Evolutionary conservation across 2,113 vertebrate genomes (phyloP).

Genomic region (Tyto alba): DNA sequence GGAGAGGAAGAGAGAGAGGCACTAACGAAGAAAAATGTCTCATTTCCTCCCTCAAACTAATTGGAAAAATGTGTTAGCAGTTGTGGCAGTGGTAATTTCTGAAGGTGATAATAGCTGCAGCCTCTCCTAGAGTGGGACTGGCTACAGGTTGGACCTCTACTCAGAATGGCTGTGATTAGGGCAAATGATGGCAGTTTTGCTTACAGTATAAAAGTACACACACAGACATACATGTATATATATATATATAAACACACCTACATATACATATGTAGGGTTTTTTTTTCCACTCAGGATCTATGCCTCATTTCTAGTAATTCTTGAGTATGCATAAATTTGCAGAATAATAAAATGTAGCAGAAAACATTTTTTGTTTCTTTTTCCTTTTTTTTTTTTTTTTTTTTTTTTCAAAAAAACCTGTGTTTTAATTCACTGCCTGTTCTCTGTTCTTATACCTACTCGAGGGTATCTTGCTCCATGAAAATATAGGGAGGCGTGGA

Average conservation of each 20-base stretch:
- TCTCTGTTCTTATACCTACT: not conserved
- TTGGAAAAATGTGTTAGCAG: slow-evolving; percentile 57
- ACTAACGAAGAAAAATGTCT: slow-evolving; percentile 63
- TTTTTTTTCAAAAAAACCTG: not conserved
- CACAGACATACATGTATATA: not conserved
- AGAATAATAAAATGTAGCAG: not conserved
- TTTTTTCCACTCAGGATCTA: not conserved
- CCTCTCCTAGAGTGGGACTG: not conserved
- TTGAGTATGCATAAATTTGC: not conserved
- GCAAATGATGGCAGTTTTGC: not conserved
- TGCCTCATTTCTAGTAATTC: not conserved
- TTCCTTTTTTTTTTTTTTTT: not conserved
- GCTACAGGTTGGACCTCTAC: not conserved
- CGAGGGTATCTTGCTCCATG: not conserved
- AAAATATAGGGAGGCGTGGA: not conserved
- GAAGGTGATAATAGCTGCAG: slow-evolving; percentile 32
- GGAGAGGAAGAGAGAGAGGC: slow-evolving; percentile 45
- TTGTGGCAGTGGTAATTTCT: slow-evolving; percentile 40
- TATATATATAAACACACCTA: not conserved
- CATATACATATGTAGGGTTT: not conserved
- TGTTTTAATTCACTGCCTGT: not conserved
- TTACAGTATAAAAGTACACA: not conserved
- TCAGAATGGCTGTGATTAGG: not conserved
- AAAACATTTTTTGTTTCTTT: not conserved
- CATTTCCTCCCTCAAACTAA: slow-evolving; percentile 40